phyloP scores from a whole-genome alignment of 2,113 vertebrate species.

The Oenanthe melanoleuca region DNA sequence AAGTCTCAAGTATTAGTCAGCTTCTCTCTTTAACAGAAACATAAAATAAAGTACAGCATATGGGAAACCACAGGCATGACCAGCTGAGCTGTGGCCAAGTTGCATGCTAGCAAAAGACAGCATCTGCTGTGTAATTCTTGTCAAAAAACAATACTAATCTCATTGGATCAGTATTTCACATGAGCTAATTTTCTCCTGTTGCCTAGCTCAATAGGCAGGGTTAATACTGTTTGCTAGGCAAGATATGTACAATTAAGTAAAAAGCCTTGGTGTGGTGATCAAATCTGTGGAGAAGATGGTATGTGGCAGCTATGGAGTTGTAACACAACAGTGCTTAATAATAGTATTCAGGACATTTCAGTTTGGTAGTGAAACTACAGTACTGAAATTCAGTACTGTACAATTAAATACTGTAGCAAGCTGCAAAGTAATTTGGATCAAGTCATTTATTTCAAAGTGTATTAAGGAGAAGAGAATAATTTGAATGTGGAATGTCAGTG shows the following conservation, averaged over 20 bases:
- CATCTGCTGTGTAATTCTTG: not conserved
- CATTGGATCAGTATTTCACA: not conserved
- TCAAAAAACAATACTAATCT: not conserved
- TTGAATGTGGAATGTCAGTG: not conserved
- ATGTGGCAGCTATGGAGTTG: not conserved
- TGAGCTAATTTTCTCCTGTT: not conserved
- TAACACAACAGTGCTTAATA: not conserved
- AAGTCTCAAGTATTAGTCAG: not conserved
- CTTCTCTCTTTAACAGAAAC: not conserved
- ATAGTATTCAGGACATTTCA: not conserved
- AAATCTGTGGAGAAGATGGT: not conserved
- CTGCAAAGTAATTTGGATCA: not conserved
- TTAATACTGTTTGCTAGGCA: not conserved
- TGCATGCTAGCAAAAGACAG: not conserved
- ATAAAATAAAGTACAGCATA: not conserved
- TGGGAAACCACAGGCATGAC: not conserved
- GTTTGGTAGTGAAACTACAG: not conserved
- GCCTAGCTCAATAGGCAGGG: not conserved
- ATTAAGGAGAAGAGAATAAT: not conserved
- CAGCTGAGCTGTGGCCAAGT: not conserved
- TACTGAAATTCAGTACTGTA: not conserved
- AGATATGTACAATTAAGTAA: not conserved
- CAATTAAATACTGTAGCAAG: not conserved
- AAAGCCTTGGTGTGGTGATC: not conserved
- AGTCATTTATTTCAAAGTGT: not conserved